Conservation (phyloP, 2,888 invertebrate species). For the Pheosia tremula region DNA sequence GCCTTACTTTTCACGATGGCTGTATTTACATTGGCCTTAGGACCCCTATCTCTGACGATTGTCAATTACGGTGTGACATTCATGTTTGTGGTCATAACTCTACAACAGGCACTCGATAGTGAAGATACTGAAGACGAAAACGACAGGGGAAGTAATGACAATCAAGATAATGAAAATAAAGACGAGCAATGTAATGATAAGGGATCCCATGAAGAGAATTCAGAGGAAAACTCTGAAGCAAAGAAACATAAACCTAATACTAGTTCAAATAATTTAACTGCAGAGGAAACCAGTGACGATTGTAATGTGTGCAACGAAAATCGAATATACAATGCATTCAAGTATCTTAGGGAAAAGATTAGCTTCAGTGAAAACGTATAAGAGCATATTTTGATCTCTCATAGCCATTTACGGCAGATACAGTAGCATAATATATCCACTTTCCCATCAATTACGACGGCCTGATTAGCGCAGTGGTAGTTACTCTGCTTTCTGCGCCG, state of each 20-base stretch:
- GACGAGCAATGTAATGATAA: slow-evolving; percentile 22
- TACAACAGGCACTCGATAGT: slow-evolving; percentile 82
- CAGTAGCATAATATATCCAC: background rate
- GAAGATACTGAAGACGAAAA: slow-evolving; percentile 32
- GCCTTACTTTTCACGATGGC: slow-evolving; percentile 81
- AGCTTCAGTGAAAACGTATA: slow-evolving; percentile 50
- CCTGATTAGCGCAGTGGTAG: too few relatives aligned
- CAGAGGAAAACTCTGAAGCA: slow-evolving; percentile 7
- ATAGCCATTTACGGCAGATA: background rate
- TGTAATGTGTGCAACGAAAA: slow-evolving; percentile 68
- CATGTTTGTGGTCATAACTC: slow-evolving; percentile 80
- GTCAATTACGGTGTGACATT: slow-evolving; percentile 85
- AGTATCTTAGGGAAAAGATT: slow-evolving; percentile 68
- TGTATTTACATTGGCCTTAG: slow-evolving; percentile 82
- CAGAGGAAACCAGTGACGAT: slow-evolving; percentile 32
- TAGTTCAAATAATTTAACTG: slow-evolving; percentile 11
- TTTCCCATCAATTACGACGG: background rate
- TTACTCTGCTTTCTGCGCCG: too few relatives aligned
- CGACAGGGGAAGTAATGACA: slow-evolving; percentile 14
- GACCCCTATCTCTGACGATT: slow-evolving; percentile 85
- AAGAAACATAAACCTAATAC: slow-evolving; percentile 16
- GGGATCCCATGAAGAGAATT: slow-evolving; percentile 9
- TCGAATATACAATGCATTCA: slow-evolving; percentile 65
- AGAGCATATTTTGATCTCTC: slow-evolving; percentile 7
- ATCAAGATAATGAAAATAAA: slow-evolving; percentile 22